phyloP scores from a whole-genome alignment of 2,113 vertebrate genomes.

The Upupa epops region DNA sequence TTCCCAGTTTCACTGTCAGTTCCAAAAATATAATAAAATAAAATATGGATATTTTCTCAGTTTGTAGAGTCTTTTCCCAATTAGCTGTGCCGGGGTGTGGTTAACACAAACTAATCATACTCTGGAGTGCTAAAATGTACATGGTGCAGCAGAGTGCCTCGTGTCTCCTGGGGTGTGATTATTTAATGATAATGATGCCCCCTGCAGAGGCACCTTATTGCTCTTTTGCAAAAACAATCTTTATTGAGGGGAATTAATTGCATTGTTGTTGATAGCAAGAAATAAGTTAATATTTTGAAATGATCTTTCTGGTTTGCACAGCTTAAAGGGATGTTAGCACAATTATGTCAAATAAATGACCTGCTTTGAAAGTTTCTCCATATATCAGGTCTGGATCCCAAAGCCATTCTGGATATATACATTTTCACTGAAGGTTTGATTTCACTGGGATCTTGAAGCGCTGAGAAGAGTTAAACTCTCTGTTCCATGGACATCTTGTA shows the following conservation, averaged over 20 bases:
- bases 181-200: slow-evolving; percentile 72
- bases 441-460: slow-evolving; percentile 18
- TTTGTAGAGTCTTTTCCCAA: slow-evolving; percentile 41
- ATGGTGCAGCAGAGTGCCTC: slow-evolving; percentile 57
- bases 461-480: slow-evolving; percentile 56
- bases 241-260: slow-evolving; percentile 76
- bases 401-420: not conserved
- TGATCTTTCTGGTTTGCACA: slow-evolving; percentile 50
- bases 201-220: slow-evolving; percentile 76
- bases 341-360: slow-evolving; percentile 68
- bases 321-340: slow-evolving; percentile 52
- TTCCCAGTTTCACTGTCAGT: not conserved
- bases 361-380: slow-evolving; percentile 57
- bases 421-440: slow-evolving; percentile 25
- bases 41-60: not conserved
- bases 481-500: slow-evolving; percentile 23
- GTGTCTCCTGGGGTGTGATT: slow-evolving; percentile 73
- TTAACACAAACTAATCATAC: slow-evolving; percentile 65
- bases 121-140: slow-evolving; percentile 66
- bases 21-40: not conserved
- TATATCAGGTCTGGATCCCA: slow-evolving; percentile 40
- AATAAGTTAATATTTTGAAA: slow-evolving; percentile 74
- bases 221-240: slow-evolving; percentile 74
- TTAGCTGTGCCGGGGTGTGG: slow-evolving; percentile 67
- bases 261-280: slow-evolving; percentile 74